Conservation (phyloP, 2,113 vertebrate genomes). For the human (Homo sapiens) region DNA sequence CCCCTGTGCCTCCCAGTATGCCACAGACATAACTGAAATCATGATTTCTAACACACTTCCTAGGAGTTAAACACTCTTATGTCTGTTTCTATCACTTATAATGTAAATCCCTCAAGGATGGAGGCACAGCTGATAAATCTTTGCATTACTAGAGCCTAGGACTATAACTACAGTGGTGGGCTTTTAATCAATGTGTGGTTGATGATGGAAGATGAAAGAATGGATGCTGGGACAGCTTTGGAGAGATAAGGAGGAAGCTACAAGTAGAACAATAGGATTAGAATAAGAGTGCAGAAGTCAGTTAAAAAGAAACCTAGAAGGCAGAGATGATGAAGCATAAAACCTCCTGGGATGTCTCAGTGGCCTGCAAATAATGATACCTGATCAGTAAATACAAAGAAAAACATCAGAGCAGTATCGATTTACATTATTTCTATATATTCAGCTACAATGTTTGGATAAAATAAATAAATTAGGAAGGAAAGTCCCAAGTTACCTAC, state of each 20-base stretch:
- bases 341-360: not conserved
- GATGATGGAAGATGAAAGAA: not conserved
- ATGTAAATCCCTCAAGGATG: not conserved
- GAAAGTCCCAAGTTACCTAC: not conserved
- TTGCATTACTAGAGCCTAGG: too few relatives aligned
- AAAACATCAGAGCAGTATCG: not conserved
- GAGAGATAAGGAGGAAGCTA: not conserved
- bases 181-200: not conserved
- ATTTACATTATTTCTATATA: not conserved
- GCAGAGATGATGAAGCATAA: not conserved
- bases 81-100: not conserved
- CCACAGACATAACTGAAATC: not conserved
- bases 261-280: not conserved
- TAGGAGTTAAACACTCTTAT: not conserved
- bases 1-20: not conserved
- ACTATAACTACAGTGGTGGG: not conserved
- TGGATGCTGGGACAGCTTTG: not conserved
- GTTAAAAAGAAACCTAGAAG: not conserved
- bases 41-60: not conserved
- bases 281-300: not conserved
- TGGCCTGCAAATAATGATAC: not conserved
- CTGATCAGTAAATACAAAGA: not conserved
- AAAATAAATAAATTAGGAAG: not conserved
- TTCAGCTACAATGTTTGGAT: not conserved
- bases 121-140: not conserved